Conservation (phyloP, 2,113 vertebrate species). For the Elephantulus edwardii region DNA sequence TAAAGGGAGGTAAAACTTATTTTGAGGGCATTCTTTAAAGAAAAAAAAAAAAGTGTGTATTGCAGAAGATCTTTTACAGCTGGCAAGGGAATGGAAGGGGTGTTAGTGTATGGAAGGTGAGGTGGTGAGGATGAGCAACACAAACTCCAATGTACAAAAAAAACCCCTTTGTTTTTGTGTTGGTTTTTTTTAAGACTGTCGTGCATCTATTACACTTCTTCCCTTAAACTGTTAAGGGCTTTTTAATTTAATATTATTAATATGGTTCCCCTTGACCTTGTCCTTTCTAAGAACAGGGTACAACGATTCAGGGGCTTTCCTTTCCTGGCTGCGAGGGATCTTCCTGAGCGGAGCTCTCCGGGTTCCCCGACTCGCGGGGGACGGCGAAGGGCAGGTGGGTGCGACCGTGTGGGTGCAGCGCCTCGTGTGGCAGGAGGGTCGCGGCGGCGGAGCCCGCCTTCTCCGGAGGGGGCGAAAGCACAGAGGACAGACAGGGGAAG, state of each 20-base stretch:
- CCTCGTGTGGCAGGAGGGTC: constrained; percentile 71
- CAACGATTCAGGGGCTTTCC: constrained; percentile 54
- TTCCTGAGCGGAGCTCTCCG: constrained; percentile 62
- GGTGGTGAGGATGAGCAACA: constrained; percentile 1
- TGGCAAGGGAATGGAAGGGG: background rate
- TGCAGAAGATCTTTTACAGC: constrained; percentile 7
- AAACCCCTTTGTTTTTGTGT: constrained; percentile 48
- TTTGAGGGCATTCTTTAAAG: background rate
- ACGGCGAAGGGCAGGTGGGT: constrained; percentile 63
- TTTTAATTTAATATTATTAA: constrained; percentile 19
- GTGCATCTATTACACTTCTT: constrained; percentile 51
- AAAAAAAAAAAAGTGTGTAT: background rate
- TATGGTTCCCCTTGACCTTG: background rate
- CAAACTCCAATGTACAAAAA: constrained; percentile 56
- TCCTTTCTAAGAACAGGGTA: background rate
- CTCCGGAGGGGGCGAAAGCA: constrained; percentile 81
- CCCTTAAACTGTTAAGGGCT: constrained; percentile 7
- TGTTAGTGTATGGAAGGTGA: background rate
- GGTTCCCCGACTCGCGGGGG: constrained; percentile 49
- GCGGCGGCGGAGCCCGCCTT: constrained; percentile 83
- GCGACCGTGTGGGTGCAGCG: constrained; percentile 55
- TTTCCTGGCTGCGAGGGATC: constrained; percentile 50
- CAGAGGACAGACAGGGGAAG: constrained; percentile 87
- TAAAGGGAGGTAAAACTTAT: background rate
- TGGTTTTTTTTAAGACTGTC: constrained; percentile 18